Percentiles rank a stretch among this genome's conserved stretches.
Conservation (phyloP, 2,113 vertebrate genomes). For the Eublepharis macularius region DNA sequence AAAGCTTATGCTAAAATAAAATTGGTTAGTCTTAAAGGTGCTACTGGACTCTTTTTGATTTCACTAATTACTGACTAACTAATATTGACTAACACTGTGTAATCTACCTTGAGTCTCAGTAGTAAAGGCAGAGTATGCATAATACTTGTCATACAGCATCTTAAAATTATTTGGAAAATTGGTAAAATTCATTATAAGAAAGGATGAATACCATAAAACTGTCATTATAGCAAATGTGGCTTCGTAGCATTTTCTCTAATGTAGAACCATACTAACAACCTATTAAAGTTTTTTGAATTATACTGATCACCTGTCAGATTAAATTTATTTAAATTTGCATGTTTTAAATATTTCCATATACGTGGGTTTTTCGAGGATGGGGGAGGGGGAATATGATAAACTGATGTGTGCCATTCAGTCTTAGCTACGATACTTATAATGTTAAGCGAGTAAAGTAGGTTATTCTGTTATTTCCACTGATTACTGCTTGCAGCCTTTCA, state of each 20-base stretch:
- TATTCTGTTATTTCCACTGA: not conserved
- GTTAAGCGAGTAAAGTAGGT: not conserved
- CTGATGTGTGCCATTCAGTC: not conserved
- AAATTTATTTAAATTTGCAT: not conserved
- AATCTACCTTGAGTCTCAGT: too few species aligned
- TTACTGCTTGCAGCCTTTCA: not conserved
- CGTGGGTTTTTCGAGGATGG: not conserved
- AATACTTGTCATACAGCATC: accelerated
- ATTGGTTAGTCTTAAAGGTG: too few species aligned
- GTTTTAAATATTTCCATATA: not conserved
- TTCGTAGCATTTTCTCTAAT: not conserved
- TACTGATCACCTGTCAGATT: not conserved
- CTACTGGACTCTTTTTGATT: not conserved
- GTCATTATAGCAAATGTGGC: accelerated
- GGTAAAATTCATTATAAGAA: accelerated
- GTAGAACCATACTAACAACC: not conserved
- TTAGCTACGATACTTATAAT: not conserved
- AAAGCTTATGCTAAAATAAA: too few species aligned
- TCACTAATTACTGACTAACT: too few species aligned
- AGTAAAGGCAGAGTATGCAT: accelerated
- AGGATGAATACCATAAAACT: not conserved
- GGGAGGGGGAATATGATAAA: not conserved
- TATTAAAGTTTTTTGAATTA: not conserved
- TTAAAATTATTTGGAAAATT: not conserved
- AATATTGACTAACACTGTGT: too few species aligned